phyloP scores from a whole-genome alignment of 1,140 invertebrate genomes.

The Tetranychus cinnabarinus region DNA sequence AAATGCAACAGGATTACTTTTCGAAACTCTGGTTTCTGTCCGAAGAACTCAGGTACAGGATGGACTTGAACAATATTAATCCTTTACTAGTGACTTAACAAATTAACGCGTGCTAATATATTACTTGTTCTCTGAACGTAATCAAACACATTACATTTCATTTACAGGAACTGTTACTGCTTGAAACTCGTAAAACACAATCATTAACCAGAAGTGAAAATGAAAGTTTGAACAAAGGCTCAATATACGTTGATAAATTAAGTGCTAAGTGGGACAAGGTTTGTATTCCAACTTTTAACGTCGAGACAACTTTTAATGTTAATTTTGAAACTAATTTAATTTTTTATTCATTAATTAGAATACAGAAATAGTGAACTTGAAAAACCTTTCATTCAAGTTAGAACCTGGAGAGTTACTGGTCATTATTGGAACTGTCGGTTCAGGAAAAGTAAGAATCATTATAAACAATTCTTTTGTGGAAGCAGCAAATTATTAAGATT shows the following conservation, averaged over 20 bases:
- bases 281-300: not conserved
- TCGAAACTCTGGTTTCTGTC: not conserved
- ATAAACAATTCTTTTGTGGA: constrained; percentile 17
- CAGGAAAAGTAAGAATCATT: not conserved
- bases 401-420: not conserved
- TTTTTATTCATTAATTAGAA: not conserved
- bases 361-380: not conserved
- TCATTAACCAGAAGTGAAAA: too few relatives aligned
- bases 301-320: constrained; percentile 6
- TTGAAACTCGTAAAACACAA: too few relatives aligned
- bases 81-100: too few relatives aligned
- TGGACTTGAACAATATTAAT: not conserved
- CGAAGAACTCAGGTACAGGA: not conserved
- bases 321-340: constrained; percentile 21
- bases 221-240: not conserved
- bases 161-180: too few relatives aligned
- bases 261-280: not conserved
- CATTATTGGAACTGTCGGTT: not conserved
- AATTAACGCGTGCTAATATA: too few relatives aligned
- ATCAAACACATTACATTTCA: too few relatives aligned
- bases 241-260: not conserved
- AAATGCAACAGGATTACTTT: not conserved
- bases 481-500: constrained; percentile 43
- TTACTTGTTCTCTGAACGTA: too few relatives aligned
- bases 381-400: not conserved